Conservation (phyloP, 2,888 invertebrate species). For the Alloplasta piceator region DNA sequence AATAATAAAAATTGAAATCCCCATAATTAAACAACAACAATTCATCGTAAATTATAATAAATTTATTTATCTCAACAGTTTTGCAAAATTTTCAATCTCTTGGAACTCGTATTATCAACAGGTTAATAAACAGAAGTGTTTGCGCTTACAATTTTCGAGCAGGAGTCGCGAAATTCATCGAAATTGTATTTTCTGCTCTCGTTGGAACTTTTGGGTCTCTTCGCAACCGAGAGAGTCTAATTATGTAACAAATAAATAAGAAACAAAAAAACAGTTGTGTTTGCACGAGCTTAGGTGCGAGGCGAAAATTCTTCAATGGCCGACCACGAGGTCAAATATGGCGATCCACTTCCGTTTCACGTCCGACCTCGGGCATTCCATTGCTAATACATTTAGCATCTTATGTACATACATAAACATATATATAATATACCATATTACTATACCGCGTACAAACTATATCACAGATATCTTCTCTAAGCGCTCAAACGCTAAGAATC, state of each 20-base stretch:
- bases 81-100: constrained; percentile 44
- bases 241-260: constrained; percentile 62
- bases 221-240: constrained; percentile 22
- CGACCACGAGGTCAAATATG: constrained; percentile 44
- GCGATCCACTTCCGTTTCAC: constrained; percentile 47
- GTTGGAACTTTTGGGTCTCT: neutral
- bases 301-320: constrained; percentile 27
- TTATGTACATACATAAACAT: constrained; percentile 18
- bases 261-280: constrained; percentile 16
- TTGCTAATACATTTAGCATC: constrained; percentile 55
- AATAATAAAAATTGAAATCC: too few relatives aligned
- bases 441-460: constrained; percentile 47
- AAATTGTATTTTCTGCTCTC: constrained; percentile 11
- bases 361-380: constrained; percentile 57
- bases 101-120: constrained; percentile 10
- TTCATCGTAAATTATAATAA: neutral
- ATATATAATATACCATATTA: constrained; percentile 8
- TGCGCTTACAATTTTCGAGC: neutral
- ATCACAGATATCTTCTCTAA: constrained; percentile 62
- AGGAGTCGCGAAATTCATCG: constrained; percentile 11
- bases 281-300: neutral
- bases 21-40: too few relatives aligned
- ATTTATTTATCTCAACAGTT: constrained; percentile 17
- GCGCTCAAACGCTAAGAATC: constrained; percentile 25
- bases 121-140: constrained; percentile 11